Conservation (phyloP, 2,113 vertebrate species). For the Percina caprodes region DNA sequence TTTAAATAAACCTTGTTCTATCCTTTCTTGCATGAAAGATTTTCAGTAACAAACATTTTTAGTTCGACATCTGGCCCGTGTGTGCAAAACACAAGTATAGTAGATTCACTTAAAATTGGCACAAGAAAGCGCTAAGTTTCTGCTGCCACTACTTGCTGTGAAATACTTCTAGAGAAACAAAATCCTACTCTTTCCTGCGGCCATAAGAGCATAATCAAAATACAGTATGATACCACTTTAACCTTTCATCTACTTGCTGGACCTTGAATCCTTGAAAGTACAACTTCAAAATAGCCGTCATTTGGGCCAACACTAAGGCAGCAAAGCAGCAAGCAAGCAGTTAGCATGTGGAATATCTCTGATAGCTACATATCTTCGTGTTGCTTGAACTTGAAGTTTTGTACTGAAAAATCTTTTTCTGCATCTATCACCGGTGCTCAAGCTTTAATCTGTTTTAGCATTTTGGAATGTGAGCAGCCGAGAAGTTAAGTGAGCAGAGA, state of each 20-base stretch:
- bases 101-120: not conserved
- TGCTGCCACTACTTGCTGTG: not conserved
- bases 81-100: not conserved
- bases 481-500: conserved; percentile 25
- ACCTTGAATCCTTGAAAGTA: not conserved
- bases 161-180: not conserved
- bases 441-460: not conserved
- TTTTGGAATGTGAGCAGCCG: conserved; percentile 12
- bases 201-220: not conserved
- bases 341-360: not conserved
- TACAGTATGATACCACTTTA: not conserved
- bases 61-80: not conserved
- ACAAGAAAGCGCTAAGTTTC: not conserved
- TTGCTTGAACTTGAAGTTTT: not conserved
- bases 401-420: not conserved
- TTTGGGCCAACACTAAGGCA: no score
- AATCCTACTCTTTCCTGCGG: not conserved
- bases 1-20: not conserved
- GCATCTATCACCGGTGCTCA: not conserved
- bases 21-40: not conserved
- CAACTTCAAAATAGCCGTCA: not conserved
- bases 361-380: no score
- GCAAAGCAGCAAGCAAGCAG: not conserved
- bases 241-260: not conserved
- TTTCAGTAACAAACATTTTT: not conserved